Evolutionary conservation across 30 jellyfish, hydroid and myxozoan genomes (phyloP), one percentile per base, ranked within the genome.

Genomic region (Aurelia aurita): DNA sequence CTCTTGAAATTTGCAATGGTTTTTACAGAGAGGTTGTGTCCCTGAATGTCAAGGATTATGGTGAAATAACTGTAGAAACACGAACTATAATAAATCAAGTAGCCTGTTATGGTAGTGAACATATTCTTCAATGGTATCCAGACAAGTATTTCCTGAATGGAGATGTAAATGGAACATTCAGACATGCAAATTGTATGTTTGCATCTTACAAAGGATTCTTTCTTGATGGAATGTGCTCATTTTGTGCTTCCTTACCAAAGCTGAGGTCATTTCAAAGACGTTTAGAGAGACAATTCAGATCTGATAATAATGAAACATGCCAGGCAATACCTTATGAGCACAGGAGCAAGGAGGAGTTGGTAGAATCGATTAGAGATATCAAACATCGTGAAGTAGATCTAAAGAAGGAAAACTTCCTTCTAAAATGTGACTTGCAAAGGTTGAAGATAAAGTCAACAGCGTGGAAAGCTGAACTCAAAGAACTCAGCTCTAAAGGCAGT

Each of bases 161-260:
- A 14, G 74, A 61, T 25, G 2, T 23, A 6, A 61, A 61, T n/a
- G 74, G 74, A 61, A 61, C 74, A 3, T 61, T 61, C 29, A 15
- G 74, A 35, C 74, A 61, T 61, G 74, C 29, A n/a, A 61, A 61
- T 35, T 61, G 74, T 61, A 35, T 61, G 29, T 61, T 23, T 25
- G 74, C 74, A 25, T n/a, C 74, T 16, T 61, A 19, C 29, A 61
- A 61, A 19, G 28, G 74, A 5, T 3, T 61, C 74, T 61, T 61
- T 14, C 10, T 61, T n/a, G 74, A 15, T 61, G 74, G 74, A 23
- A 61, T 35, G 29, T 61, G 74, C 16, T 61, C 3, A 61, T 61
- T 61, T 61, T 61, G 74, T 61, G 74, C 74, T 61, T 61, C 74
- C 25, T 61, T 61, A 25, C 74, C 74, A 61, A 61, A 61, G 34